Evolutionary conservation across 2,113 vertebrate species (phyloP).

Genomic region (Piaya cayana): DNA sequence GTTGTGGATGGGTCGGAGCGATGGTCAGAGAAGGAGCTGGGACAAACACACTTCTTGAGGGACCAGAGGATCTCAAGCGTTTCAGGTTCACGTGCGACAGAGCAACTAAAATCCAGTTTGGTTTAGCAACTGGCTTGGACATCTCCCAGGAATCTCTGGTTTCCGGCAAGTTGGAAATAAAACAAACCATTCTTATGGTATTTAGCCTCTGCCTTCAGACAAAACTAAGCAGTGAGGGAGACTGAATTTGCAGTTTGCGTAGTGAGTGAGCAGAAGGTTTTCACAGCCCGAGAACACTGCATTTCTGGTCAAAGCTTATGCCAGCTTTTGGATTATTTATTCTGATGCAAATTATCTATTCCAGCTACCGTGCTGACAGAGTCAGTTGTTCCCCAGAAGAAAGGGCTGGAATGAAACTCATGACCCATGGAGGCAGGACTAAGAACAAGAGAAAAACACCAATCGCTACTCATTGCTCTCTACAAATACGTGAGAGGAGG

Average conservation of each 20-base stretch:
- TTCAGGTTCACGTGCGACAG: neutral
- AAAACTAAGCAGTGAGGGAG: neutral
- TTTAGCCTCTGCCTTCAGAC: neutral
- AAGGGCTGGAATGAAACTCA: neutral
- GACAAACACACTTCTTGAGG: neutral
- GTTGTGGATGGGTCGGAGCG: neutral
- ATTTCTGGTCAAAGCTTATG: neutral
- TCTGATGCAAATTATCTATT: neutral
- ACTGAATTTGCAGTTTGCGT: neutral
- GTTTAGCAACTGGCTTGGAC: neutral
- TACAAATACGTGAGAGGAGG: too few relatives aligned
- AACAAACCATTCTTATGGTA: neutral
- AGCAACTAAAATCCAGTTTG: constrained; percentile 10
- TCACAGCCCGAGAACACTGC: neutral
- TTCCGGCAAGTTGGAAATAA: neutral
- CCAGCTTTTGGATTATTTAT: neutral
- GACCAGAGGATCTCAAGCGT: neutral
- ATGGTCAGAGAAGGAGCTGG: neutral
- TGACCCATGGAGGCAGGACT: neutral
- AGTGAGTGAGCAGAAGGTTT: neutral
- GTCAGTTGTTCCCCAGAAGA: neutral
- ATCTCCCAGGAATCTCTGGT: constrained; percentile 33
- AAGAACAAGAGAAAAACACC: neutral
- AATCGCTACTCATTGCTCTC: too few relatives aligned
- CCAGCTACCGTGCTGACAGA: neutral